Percentiles rank a stretch among this genome's conserved stretches.
phyloP scores from a whole-genome alignment of 2,888 invertebrate species.

The Ctena decussata region DNA sequence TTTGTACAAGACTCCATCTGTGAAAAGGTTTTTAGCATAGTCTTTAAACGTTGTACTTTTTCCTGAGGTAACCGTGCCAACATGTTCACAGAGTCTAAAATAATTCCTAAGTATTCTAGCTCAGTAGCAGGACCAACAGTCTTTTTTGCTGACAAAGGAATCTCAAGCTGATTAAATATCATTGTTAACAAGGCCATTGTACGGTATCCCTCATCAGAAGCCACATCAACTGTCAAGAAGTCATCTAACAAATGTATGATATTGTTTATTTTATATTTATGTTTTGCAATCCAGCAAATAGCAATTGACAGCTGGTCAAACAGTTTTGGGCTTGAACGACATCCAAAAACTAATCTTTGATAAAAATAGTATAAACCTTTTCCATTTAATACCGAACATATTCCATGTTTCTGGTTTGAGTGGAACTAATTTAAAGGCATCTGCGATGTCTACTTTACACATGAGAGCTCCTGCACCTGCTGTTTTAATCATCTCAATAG shows the following conservation, averaged over 20 bases:
- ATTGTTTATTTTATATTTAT: neutral
- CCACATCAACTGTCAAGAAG: neutral
- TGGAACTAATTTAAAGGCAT: too few relatives aligned
- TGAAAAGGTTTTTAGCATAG: neutral
- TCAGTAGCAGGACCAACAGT: neutral
- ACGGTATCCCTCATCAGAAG: neutral
- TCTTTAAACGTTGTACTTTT: neutral
- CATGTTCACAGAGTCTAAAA: neutral
- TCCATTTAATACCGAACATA: conserved; percentile 50
- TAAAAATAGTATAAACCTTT: conserved; percentile 22
- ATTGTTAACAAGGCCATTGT: neutral
- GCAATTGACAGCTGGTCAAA: neutral
- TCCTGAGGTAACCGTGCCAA: neutral
- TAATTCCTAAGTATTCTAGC: too few relatives aligned
- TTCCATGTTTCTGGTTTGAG: conserved; percentile 44
- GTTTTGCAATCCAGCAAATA: conserved; percentile 22
- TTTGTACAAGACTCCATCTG: neutral
- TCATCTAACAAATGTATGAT: neutral
- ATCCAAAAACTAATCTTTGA: conserved; percentile 4
- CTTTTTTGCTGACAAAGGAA: neutral
- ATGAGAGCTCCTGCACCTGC: conserved; percentile 17
- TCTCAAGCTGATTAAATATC: neutral
- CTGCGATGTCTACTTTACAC: neutral
- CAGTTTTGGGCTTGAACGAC: conserved; percentile 15
- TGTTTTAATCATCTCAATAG: conserved; percentile 39